A percentile compares a stretch with the other conserved stretches of the same genome.
These are phyloP conservation scores for Lagocephalus sceleratus DNA, from an alignment of 2,797 vertebrate genomes.

Conservation along the genomic window DNA sequence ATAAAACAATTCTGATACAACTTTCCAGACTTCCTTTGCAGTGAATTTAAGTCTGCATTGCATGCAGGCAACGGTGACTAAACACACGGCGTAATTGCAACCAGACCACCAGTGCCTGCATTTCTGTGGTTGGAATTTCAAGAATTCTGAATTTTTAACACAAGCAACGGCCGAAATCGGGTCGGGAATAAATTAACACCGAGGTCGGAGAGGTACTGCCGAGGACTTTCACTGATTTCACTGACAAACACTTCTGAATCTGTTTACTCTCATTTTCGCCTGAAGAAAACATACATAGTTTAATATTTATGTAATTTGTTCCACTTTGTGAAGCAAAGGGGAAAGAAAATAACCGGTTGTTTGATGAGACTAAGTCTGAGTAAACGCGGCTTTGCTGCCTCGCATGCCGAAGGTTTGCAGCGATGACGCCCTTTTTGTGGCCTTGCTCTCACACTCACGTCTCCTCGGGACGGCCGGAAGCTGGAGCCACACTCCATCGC, in stretches of 20 bases:
- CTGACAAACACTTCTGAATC: too few relatives aligned
- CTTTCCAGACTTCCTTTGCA: too few relatives aligned
- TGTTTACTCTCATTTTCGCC: too few relatives aligned
- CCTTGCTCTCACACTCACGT: too few relatives aligned
- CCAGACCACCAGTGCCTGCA: slow-evolving; percentile 24
- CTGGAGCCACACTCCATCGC: too few relatives aligned
- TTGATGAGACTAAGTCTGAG: background rate
- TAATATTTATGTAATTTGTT: background rate
- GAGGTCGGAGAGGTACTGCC: too few relatives aligned
- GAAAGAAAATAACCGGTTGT: too few relatives aligned
- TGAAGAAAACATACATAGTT: background rate
- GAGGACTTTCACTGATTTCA: too few relatives aligned
- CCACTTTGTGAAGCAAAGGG: background rate
- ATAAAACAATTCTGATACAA: too few relatives aligned
- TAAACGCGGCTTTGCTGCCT: background rate
- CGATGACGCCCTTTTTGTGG: too few relatives aligned
- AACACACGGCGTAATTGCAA: slow-evolving; percentile 44
- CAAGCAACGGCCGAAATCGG: background rate
- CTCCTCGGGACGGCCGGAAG: too few relatives aligned
- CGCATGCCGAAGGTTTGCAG: background rate
- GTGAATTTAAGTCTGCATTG: background rate
- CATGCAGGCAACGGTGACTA: slow-evolving; percentile 18
- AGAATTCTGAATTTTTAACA: background rate
- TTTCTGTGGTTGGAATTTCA: slow-evolving; percentile 21
- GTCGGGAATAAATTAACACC: too few relatives aligned